Base-by-base conservation (phyloP, 2,888 invertebrate genomes). In the Alloplasta piceator region DNA sequence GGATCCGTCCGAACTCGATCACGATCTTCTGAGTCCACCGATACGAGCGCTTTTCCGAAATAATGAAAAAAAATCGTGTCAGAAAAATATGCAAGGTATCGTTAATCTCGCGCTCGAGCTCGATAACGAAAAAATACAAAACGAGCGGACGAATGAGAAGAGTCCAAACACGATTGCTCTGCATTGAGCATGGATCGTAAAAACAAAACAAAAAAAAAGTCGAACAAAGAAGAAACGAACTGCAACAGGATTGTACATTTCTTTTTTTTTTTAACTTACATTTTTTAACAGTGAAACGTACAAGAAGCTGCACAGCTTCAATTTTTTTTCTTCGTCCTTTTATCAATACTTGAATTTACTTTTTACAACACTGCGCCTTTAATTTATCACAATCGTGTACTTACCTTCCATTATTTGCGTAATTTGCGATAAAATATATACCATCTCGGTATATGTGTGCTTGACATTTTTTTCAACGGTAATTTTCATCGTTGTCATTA, bases 21-120 rank as follows among this genome's bases (percentile, higher is more conserved):
- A 94, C n/a, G 94, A 95, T 85, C 92, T 96, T 5, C 93, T 96
- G 67, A 95, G 96, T 71, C 96, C 96, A 7, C 95, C 95, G 0
- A 90, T 96, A n/a, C 92, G 93, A 55, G 90, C 92, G 5, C 89
- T 95, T n/a, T 91, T 95, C 5, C 84, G 85, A 26, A 26, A 26
- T 2, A 58, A 50, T 7, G 80, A 83, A n/a, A 87, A 80, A n/a
- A 89, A 89, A 48, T 82, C 89, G n/a, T 63, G 74, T 1, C 84
- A 66, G 10, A 73, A 68, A n/a, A 86, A 88, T 16, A 79, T 89
- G 0, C 87, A 89, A 5, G 92, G 91, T 3, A 87, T 91, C 63
- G 80, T 88, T 39, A 92, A 92, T 80, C 85, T 90, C 39, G 91
- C 87, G 0, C 84, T 92, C 4, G 91, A 92, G 72, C 77, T 92